Evolutionary conservation across 2,113 vertebrate species (phyloP).

Genomic region (Sarotherodon lohbergeri): DNA sequence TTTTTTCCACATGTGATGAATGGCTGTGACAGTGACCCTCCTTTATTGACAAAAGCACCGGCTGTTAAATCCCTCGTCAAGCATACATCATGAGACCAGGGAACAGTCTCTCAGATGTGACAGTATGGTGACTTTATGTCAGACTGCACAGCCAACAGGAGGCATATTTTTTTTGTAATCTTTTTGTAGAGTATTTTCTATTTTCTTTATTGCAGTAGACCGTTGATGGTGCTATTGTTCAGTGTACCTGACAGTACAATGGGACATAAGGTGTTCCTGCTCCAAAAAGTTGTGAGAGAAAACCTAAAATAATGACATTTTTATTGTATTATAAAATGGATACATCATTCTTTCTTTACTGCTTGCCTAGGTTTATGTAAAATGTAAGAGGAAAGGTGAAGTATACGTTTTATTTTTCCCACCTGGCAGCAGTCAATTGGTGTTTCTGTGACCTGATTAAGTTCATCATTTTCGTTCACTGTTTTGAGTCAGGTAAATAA

Average conservation of each 20-base stretch:
- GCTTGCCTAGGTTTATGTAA: background rate
- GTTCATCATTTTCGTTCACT: background rate
- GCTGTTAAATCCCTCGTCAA: constrained; percentile 27
- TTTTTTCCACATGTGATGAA: background rate
- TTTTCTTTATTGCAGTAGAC: background rate
- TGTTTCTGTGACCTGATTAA: background rate
- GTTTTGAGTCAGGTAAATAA: background rate
- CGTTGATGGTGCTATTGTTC: background rate
- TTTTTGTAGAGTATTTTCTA: background rate
- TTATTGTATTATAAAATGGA: background rate
- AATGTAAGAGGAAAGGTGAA: background rate
- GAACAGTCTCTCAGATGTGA: background rate
- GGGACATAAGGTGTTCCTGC: background rate
- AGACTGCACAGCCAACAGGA: background rate
- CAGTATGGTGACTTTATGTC: background rate
- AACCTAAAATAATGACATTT: background rate
- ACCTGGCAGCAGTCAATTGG: background rate
- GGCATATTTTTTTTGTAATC: background rate
- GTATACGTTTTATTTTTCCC: accelerated
- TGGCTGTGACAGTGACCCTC: background rate
- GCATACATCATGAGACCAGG: background rate
- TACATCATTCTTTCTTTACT: background rate
- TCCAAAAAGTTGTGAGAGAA: background rate
- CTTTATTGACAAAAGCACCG: constrained; percentile 1
- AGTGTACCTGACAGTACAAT: background rate